Conservation (phyloP, 2,113 vertebrate species). For the Labeo rohita region DNA sequence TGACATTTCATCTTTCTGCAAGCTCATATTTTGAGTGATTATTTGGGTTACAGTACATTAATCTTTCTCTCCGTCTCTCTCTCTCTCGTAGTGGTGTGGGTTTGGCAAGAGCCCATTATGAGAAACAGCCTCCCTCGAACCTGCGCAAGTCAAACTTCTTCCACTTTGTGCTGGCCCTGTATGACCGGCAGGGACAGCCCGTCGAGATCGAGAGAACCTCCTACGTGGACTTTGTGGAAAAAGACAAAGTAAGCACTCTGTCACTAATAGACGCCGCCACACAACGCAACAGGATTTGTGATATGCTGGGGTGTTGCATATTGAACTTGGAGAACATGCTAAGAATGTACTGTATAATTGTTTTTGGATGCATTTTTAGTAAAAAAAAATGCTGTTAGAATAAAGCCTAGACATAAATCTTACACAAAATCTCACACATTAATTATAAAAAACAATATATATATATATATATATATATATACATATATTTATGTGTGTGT, state of each 20-base stretch:
- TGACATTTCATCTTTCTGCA: neutral
- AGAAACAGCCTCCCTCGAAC: conserved; percentile 98
- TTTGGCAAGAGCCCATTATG: conserved; percentile 92
- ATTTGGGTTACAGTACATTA: conserved; percentile 22
- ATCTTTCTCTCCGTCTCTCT: conserved; percentile 14
- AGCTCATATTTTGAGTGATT: conserved; percentile 9
- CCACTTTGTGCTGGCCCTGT: too few species aligned
- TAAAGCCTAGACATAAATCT: neutral
- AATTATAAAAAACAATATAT: too few species aligned
- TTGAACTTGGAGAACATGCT: conserved; percentile 18
- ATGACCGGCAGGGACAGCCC: conserved; percentile 79
- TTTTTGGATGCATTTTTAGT: neutral
- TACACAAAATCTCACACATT: too few species aligned
- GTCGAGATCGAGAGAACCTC: conserved; percentile 96
- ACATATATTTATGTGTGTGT: too few species aligned
- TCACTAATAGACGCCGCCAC: conserved; percentile 7
- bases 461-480: too few species aligned
- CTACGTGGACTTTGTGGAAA: conserved; percentile 96
- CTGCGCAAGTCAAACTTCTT: conserved; percentile 63
- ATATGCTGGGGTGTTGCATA: neutral
- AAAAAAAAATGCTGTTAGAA: neutral
- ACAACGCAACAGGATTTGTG: neutral
- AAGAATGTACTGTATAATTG: neutral
- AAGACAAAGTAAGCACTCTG: conserved; percentile 83
- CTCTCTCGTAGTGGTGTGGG: conserved; percentile 83